phyloP scores from a whole-genome alignment of 2,113 vertebrate species.

The Salvelinus namaycush region DNA sequence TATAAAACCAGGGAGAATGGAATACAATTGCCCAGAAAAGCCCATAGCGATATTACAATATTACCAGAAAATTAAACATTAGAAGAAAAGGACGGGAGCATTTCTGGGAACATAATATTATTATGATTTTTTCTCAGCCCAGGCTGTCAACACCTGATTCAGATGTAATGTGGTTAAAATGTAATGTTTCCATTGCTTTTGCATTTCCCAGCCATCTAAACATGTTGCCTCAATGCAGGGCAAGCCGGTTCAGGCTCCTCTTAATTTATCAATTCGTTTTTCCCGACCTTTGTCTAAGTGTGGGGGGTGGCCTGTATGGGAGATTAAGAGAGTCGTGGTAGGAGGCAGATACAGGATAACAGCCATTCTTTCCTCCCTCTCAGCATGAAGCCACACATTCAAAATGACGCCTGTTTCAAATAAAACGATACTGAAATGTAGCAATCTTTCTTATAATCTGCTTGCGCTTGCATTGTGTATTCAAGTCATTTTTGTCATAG shows the following conservation, averaged over 20 bases:
- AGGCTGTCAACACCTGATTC: slow-evolving; percentile 74
- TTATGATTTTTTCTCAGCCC: slow-evolving; percentile 46
- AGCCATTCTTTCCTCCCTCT: not conserved
- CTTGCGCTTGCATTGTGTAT: not conserved
- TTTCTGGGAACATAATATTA: slow-evolving; percentile 72
- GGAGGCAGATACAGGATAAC: slow-evolving; percentile 27
- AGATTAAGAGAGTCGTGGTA: slow-evolving; percentile 35
- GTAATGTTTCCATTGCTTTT: slow-evolving; percentile 68
- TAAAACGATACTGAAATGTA: not conserved
- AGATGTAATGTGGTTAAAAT: slow-evolving; percentile 73
- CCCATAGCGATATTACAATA: slow-evolving; percentile 73
- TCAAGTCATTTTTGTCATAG: not conserved
- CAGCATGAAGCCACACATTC: not conserved
- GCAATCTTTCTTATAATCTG: not conserved
- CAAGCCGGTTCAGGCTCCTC: slow-evolving; percentile 40
- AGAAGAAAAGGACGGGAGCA: slow-evolving; percentile 68
- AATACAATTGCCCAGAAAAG: slow-evolving; percentile 72
- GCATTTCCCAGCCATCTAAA: slow-evolving; percentile 44
- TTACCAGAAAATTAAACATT: slow-evolving; percentile 80
- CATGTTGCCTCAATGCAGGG: slow-evolving; percentile 28
- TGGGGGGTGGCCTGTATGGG: slow-evolving; percentile 25
- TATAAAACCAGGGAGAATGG: slow-evolving; percentile 73
- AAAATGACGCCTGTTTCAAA: not conserved
- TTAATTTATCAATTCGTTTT: slow-evolving; percentile 59
- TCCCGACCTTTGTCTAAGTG: slow-evolving; percentile 46